Evolutionary conservation across 2,888 invertebrate genomes (phyloP), one percentile per base, ranked within the genome.

Genomic region (Orthonychiurus folsomi): DNA sequence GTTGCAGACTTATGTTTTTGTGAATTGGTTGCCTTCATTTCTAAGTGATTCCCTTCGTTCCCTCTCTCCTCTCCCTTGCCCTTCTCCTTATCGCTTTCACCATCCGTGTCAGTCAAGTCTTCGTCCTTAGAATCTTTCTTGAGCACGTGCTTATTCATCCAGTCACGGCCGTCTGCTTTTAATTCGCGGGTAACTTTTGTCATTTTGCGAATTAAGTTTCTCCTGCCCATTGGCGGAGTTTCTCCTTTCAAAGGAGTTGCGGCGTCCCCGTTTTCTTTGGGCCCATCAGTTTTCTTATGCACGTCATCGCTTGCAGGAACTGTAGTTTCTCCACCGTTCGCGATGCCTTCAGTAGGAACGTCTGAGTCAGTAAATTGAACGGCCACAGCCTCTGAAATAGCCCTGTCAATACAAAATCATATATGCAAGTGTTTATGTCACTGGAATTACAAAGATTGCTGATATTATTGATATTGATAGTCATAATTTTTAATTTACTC

Each of bases 191-290:
- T 60, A 21, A 70, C 70, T 64, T 59, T 72, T 56, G 68, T 70
- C 69, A 70, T 70, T 66, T 66, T 70, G 56, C 67, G 61, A 20
- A 69, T 63, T 9, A 70, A 60, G 12, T 66, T 63, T 60, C 69
- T 67, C 50, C 68, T 56, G 56, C 73, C 60, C 15, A 68, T 66
- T 12, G 73, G 73, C 21, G 73, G 73, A 1, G 73, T 73, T 62
- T 73, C 73, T 12, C 73, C 73, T 66, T 70, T 71, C 23, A 73
- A 21, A 2, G 63, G 65, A 2, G 58, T 52, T 9, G 55, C 59
- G 9, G 50, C 66, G 37, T 59, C 26, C 5, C 55, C 55, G 3
- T 20, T 21, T 58, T 28, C 9, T 60, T 57, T 27, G n/a, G n/a
- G n/a, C n/a, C n/a, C n/a, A 21, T 37, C 53, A 20, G 24, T 18